Conservation (phyloP, 2,888 invertebrate genomes). For the Ligdia adustata region DNA sequence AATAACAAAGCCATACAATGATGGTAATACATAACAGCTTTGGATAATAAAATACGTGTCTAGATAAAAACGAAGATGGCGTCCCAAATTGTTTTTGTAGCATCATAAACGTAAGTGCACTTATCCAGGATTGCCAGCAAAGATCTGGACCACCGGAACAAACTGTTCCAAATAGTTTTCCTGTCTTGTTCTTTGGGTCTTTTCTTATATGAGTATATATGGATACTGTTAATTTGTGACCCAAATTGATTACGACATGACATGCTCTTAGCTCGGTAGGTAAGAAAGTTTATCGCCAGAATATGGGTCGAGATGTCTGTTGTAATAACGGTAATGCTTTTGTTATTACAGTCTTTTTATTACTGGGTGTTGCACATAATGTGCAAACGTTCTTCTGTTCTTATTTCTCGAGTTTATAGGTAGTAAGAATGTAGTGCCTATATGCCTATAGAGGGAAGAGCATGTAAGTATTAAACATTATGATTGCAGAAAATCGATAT, state of each 20-base stretch:
- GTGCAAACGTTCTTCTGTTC: too few relatives aligned
- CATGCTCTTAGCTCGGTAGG: constrained; percentile 27
- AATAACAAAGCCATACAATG: too few relatives aligned
- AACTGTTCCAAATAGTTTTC: constrained; percentile 7
- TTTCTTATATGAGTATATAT: neutral
- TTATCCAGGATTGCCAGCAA: constrained; percentile 14
- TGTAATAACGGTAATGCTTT: constrained; percentile 38
- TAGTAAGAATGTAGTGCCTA: too few relatives aligned
- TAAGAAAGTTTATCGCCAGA: constrained; percentile 46
- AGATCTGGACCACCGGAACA: constrained; percentile 16
- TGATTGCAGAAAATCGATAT: too few relatives aligned
- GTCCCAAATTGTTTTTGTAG: constrained; percentile 12
- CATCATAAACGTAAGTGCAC: constrained; percentile 23
- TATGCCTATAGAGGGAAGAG: too few relatives aligned
- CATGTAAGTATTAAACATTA: too few relatives aligned
- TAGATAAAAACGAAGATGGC: constrained; percentile 1
- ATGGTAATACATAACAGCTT: too few relatives aligned
- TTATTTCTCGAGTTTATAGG: too few relatives aligned
- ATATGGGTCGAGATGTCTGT: constrained; percentile 53
- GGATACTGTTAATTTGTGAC: constrained; percentile 51
- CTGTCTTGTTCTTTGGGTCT: neutral
- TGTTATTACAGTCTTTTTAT: constrained; percentile 14
- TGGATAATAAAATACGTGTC: too few relatives aligned
- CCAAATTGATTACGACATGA: constrained; percentile 51
- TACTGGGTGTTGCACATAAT: constrained; percentile 5